Evolutionary conservation across 2,797 vertebrate species (phyloP).

Genomic region (Acanthurus leucopareius): DNA sequence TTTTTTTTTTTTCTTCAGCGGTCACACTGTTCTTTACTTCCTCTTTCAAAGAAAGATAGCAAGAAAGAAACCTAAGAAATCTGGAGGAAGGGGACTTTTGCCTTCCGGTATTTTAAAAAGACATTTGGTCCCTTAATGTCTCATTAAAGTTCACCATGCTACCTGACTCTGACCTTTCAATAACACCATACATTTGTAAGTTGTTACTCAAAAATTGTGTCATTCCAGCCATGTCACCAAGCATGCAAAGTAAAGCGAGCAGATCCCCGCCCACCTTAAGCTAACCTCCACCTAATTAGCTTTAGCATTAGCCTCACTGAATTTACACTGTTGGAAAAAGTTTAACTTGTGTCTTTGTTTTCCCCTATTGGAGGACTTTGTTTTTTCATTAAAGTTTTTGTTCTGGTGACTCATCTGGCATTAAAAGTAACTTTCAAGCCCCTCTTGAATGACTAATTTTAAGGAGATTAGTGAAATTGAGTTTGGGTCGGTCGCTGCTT

Average conservation of each 20-base stretch:
- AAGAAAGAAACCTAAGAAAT: slow-evolving; percentile 33
- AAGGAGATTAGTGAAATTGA: too few species aligned
- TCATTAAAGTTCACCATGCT: too few species aligned
- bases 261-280: neutral
- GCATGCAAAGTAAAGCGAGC: neutral
- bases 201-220: neutral
- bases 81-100: slow-evolving; percentile 9
- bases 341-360: neutral
- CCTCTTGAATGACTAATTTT: too few species aligned
- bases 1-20: slow-evolving; percentile 18
- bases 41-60: slow-evolving; percentile 16
- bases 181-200: neutral
- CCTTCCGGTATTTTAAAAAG: neutral
- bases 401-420: neutral
- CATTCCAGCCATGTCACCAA: too few species aligned
- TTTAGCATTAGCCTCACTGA: neutral
- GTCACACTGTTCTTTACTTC: slow-evolving; percentile 24
- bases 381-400: neutral
- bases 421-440: too few species aligned
- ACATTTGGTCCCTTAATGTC: neutral
- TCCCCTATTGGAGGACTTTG: neutral
- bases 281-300: too few species aligned
- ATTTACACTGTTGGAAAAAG: neutral
- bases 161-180: neutral
- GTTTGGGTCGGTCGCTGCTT: too few species aligned